A percentile compares a stretch with the other conserved stretches of the same genome.
Evolutionary conservation across 2,888 invertebrate genomes (phyloP).

Genomic region (Falcaria lacertinaria): DNA sequence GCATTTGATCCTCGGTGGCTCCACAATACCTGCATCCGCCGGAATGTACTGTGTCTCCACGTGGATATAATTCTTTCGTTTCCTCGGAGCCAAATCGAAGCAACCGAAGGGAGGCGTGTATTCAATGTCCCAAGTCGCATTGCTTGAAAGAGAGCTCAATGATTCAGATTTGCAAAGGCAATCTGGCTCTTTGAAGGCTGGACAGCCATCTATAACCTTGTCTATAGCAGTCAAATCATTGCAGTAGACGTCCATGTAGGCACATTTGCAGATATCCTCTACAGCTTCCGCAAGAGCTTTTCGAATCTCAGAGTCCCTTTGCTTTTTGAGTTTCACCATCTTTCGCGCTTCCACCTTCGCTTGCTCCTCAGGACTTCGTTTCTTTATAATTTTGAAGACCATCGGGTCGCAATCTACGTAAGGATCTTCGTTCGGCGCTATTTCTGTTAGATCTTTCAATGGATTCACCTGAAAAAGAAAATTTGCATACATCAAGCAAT

Average conservation of each 20-base stretch:
- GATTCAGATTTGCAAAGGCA: slow-evolving; percentile 64
- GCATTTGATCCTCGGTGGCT: slow-evolving; percentile 37
- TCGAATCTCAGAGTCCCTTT: slow-evolving; percentile 73
- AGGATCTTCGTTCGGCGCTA: slow-evolving; percentile 81
- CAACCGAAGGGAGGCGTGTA: slow-evolving; percentile 86
- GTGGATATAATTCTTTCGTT: slow-evolving; percentile 70
- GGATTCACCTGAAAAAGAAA: slow-evolving; percentile 76
- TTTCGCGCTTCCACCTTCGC: slow-evolving; percentile 76
- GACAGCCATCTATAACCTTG: slow-evolving; percentile 64
- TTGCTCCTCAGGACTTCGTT: slow-evolving; percentile 75
- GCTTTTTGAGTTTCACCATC: slow-evolving; percentile 77
- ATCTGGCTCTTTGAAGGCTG: slow-evolving; percentile 66
- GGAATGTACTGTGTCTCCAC: slow-evolving; percentile 81
- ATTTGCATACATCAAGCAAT: not conserved
- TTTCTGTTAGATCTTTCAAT: slow-evolving; percentile 79
- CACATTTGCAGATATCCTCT: slow-evolving; percentile 71
- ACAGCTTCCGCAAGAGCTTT: slow-evolving; percentile 67
- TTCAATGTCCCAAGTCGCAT: slow-evolving; percentile 84
- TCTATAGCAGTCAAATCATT: slow-evolving; percentile 69
- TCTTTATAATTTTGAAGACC: slow-evolving; percentile 83
- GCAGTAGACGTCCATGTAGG: slow-evolving; percentile 74
- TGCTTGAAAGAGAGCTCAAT: slow-evolving; percentile 71
- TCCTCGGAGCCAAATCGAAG: slow-evolving; percentile 79
- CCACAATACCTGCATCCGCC: slow-evolving; percentile 70
- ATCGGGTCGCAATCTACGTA: slow-evolving; percentile 84